Conservation (phyloP, 2,113 vertebrate genomes). For the Cryptomyrus ogoouensis region DNA sequence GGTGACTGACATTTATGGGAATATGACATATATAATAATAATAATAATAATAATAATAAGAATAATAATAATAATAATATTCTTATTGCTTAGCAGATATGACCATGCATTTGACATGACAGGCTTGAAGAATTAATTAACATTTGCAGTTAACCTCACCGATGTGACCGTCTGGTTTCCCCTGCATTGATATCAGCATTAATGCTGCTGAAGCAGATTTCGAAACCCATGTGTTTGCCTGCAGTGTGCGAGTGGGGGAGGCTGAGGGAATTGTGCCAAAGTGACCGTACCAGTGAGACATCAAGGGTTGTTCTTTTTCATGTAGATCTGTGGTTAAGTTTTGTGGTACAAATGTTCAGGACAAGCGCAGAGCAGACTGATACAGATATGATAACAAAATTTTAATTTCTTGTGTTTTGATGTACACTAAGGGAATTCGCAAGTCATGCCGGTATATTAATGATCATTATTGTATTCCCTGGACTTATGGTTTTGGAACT, state of each 20-base stretch:
- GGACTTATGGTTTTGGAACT: neutral
- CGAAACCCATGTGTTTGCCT: neutral
- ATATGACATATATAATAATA: neutral
- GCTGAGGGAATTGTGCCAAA: neutral
- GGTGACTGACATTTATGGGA: neutral
- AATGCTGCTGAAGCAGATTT: neutral
- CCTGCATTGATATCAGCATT: neutral
- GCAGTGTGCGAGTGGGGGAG: neutral
- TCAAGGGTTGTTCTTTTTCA: neutral
- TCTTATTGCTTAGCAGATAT: neutral
- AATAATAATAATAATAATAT: neutral
- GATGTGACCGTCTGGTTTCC: neutral
- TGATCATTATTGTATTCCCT: neutral
- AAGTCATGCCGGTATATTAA: neutral
- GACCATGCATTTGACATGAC: neutral
- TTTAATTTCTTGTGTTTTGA: neutral
- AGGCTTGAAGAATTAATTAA: neutral
- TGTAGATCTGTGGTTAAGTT: neutral
- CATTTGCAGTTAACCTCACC: neutral
- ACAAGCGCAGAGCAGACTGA: neutral
- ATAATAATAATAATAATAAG: neutral
- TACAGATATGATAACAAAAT: neutral
- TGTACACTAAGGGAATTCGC: neutral
- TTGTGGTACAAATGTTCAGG: neutral
- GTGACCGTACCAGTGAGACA: neutral